Conservation (phyloP, 1,140 invertebrate species). For the Ceratina japonica region DNA sequence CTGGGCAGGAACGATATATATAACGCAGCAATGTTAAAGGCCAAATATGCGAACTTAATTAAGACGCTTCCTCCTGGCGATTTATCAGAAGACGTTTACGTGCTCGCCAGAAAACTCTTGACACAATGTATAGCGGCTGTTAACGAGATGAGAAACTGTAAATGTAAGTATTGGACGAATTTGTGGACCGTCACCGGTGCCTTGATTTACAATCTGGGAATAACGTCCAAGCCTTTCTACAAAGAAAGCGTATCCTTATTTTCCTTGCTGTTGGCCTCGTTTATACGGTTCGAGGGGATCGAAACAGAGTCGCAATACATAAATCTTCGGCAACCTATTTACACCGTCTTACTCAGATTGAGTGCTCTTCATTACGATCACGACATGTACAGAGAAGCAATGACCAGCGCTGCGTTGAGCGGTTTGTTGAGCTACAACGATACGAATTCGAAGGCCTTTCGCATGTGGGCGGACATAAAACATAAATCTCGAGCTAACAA, state of each 20-base stretch:
- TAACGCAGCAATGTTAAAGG: slow-evolving; percentile 43
- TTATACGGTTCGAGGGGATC: slow-evolving; percentile 55
- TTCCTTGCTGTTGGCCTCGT: slow-evolving; percentile 53
- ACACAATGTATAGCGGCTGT: slow-evolving; percentile 44
- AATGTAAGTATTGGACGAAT: slow-evolving; percentile 58
- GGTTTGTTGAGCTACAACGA: slow-evolving; percentile 64
- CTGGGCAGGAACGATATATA: slow-evolving; percentile 55
- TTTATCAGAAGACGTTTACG: slow-evolving; percentile 42
- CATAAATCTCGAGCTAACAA: slow-evolving; percentile 47
- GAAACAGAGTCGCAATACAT: slow-evolving; percentile 30
- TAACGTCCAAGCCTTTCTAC: slow-evolving; percentile 54
- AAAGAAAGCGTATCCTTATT: slow-evolving; percentile 53
- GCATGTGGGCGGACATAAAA: slow-evolving; percentile 69
- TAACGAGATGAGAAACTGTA: slow-evolving; percentile 47
- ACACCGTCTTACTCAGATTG: slow-evolving; percentile 55
- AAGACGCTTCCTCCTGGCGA: slow-evolving; percentile 37
- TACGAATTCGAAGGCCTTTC: slow-evolving; percentile 64
- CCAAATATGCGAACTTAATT: slow-evolving; percentile 47
- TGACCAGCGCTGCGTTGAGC: slow-evolving; percentile 66
- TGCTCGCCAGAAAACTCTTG: slow-evolving; percentile 37
- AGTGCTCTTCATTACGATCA: slow-evolving; percentile 58
- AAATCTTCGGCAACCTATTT: slow-evolving; percentile 55
- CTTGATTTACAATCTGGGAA: slow-evolving; percentile 62
- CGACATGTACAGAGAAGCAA: slow-evolving; percentile 65
- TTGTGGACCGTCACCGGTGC: slow-evolving; percentile 56